Base-by-base conservation (phyloP, 2,113 vertebrate species). In the Indicator indicator region DNA sequence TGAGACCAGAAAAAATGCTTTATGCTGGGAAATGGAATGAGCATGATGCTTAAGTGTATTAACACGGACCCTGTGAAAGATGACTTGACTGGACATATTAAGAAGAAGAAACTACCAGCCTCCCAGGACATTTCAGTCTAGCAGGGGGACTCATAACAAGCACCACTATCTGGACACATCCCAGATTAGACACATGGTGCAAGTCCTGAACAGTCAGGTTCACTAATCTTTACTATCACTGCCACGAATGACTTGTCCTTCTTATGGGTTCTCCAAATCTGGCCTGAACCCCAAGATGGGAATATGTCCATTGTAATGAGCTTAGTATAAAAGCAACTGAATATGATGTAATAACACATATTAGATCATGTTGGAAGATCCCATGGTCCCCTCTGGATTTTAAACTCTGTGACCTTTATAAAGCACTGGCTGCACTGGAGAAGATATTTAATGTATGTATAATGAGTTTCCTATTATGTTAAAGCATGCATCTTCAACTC, bases 391-490 rank as follows among this genome's bases (percentile, higher is more conserved):
- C 83, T 86, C 48, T 89, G 88, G 82, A 65, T 77, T 89, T 88
- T 74, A 93, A 89, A 88, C 28, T 20, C n/a, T 78, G 13, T 23
- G 83, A 83, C 79, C 89, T 95, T 90, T 83, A 77, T 14, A 82
- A 90, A 90, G 69, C 36, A 83, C 79, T 83, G 76, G 23, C 56
- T 86, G 79, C 44, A 38, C 83, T 86, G 80, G 38, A 76, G 52
- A 76, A 83, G 55, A 68, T 84, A 78, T 64, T 90, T 78, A 88
- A 93, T 81, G 42, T 71, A 75, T 50, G n/a, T 1, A 3, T 60
- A 86, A 94, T 89, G 93, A 95, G 73, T 91, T 95, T 91, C 2
- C 79, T 73, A 68, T 81, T 86, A 83, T 54, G 58, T 86, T 90
- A 54, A 91, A 64, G 54, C n/a, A 88, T 52, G 62, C 15, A 44